Evolutionary conservation across 2,888 invertebrate genomes (phyloP), one percentile per base, ranked within the genome.

Genomic region (Drepanosiphum platanoidis): DNA sequence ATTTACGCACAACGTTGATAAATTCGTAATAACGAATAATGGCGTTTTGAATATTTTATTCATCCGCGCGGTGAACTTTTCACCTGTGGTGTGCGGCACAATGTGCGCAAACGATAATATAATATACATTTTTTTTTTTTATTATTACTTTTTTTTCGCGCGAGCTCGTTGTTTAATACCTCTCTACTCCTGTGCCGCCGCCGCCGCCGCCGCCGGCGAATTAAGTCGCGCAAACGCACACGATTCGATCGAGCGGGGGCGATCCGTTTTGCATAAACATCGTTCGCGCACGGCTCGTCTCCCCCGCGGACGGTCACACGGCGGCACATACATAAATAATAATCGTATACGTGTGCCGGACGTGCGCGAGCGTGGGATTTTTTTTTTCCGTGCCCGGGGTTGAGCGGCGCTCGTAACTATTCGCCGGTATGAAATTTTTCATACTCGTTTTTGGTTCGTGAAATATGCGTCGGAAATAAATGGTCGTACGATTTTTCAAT

Each of bases 21-120:
- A 81, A 81, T 71, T 58, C 61, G 22, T 72, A 71, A 42, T 61
- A n/a, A 71, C 52, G 32, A 52, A 30, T 61, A 72, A 81, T 72
- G 61, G 58, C 61, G 13, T 22, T 39, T 30, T 72, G 27, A 39
- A 81, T 71, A 71, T 71, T 71, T 71, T 58, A 72, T 72, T 18
- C 7, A 30, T 64, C 39, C 3, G 77, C 39, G 30, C 13, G n/a
- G n/a, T n/a, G 22, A 58, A 58, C 36, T 82, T 64, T 64, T 74
- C 46, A 74, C 46, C 46, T 46, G 32, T 11, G 32, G 11, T 32
- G 3, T 2, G n/a, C 61, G 15, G 22, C 13, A 15, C 15, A 46
- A n/a, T 15, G 46, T 8, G 58, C n/a, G 58, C n/a, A n/a, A n/a
- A 58, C 61, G n/a, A n/a, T 61, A 1, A 9, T 52, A 52, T 52